phyloP scores from a whole-genome alignment of 2,888 invertebrate species.

The Hemaris fuciformis region DNA sequence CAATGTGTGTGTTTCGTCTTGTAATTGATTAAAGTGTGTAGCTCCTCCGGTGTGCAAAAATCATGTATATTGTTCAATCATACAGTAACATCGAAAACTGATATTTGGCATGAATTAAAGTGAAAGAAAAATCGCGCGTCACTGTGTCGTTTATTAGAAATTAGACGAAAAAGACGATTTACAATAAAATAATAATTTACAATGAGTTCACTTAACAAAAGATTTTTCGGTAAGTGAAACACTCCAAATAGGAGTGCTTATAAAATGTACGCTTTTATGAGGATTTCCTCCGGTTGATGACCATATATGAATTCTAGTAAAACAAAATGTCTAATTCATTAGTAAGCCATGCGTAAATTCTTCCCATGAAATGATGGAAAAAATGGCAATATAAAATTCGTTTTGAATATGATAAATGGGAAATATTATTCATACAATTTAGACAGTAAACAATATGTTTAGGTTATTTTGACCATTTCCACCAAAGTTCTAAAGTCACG shows the following conservation, averaged over 20 bases:
- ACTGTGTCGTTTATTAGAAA: neutral
- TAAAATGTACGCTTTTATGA: neutral
- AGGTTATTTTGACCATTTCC: neutral
- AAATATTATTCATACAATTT: too few species aligned
- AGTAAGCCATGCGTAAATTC: neutral
- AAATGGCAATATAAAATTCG: too few species aligned
- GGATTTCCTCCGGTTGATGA: neutral
- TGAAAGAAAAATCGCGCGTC: constrained; percentile 2
- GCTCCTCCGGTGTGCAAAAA: constrained; percentile 21
- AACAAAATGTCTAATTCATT: too few species aligned
- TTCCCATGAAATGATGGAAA: too few species aligned
- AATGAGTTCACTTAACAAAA: neutral
- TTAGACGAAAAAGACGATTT: neutral
- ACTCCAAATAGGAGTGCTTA: neutral
- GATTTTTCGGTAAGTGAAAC: neutral
- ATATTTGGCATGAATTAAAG: constrained; percentile 6
- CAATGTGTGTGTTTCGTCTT: constrained; percentile 12
- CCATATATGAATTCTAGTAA: neutral
- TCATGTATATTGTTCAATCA: constrained; percentile 7
- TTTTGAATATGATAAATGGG: too few species aligned
- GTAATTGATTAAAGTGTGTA: too few species aligned
- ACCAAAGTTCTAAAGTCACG: neutral
- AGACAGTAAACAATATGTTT: too few species aligned
- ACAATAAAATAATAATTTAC: neutral
- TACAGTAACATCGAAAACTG: constrained; percentile 2